Evolutionary conservation across 2,113 vertebrate genomes (phyloP).

Genomic region (Antechinus stuartii): DNA sequence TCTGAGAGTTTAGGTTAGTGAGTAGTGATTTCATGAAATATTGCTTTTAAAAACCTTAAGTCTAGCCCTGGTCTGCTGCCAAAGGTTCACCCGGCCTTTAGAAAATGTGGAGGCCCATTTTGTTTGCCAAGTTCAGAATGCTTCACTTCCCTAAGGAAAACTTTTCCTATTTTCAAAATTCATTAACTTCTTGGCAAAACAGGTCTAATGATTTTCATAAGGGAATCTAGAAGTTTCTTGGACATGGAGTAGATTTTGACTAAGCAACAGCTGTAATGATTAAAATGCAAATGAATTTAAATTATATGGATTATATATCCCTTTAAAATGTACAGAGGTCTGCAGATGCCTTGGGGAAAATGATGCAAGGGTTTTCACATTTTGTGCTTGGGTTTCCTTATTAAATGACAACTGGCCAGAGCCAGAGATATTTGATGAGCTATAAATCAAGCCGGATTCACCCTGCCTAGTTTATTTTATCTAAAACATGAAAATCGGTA

Average conservation of each 20-base stretch:
- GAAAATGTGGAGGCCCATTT: background rate
- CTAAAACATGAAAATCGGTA: conserved; percentile 13
- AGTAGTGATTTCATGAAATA: conserved; percentile 53
- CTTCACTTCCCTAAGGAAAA: conserved; percentile 7
- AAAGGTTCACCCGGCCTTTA: background rate
- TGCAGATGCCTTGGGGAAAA: background rate
- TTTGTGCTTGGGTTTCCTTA: background rate
- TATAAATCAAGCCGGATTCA: conserved; percentile 1
- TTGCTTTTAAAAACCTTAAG: conserved; percentile 7
- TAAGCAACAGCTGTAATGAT: background rate
- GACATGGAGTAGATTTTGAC: background rate
- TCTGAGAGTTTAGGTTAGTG: background rate
- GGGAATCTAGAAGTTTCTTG: conserved; percentile 33
- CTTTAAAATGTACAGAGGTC: conserved; percentile 43
- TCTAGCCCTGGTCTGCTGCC: conserved; percentile 18
- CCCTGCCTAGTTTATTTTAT: conserved; percentile 12
- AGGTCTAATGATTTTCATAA: conserved; percentile 24
- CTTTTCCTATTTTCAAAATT: conserved; percentile 24
- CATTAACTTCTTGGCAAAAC: conserved; percentile 40
- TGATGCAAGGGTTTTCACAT: background rate
- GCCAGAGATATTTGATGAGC: background rate
- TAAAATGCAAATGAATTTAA: conserved; percentile 48
- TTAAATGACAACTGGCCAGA: conserved; percentile 25
- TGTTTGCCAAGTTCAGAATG: background rate
- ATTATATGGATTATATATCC: conserved; percentile 12